Base-by-base conservation (phyloP, 1,140 invertebrate species). In the Dendrolimus kikuchii region DNA sequence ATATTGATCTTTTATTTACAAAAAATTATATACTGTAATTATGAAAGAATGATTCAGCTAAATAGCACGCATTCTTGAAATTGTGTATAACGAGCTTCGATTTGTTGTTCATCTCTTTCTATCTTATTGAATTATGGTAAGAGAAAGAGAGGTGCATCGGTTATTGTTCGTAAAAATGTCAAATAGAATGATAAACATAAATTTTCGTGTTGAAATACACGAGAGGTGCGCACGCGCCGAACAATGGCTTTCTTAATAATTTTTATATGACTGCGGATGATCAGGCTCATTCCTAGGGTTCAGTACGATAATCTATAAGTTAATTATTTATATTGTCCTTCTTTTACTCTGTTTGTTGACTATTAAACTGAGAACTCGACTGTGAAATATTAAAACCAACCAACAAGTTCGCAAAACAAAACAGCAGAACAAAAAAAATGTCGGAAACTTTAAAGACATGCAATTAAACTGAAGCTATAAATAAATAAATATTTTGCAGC, bases 131-230 rank as follows among this genome's bases (percentile, higher is more conserved):
- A 66, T 61, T 44, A 48, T 48, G 59, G 62, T 38, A 60, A 58
- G 54, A 36, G 66, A 65, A 43, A 51, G 58, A 40, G 66, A 74
- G 63, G 57, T 57, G 67, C 66, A 62, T 59, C 67, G 47, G 43
- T 72, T 68, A 84, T 82, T 84, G 77, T 85, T 78, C 76, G 72
- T 79, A 78, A 78, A 82, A 80, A 83, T 83, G 80, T 83, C 77
- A 81, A 83, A 74, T 74, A 75, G 71, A 81, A 82, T 85, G 81
- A 85, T 81, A 85, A 81, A 85, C 81, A 84, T 74, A 81, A 81
- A 74, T 66, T 73, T 71, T 74, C 64, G 67, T 78, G 75, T 79
- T 78, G 76, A 81, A 81, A 81, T 66, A 66, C 60, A 61, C 57
- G 57, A 64, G 57, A 52, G 57, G 42, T 51, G 65, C 60, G 65